Percentiles rank a stretch among this genome's conserved stretches.
Evolutionary conservation across 2,113 vertebrate genomes (phyloP).

Genomic region (Eubucco bourcierii): DNA sequence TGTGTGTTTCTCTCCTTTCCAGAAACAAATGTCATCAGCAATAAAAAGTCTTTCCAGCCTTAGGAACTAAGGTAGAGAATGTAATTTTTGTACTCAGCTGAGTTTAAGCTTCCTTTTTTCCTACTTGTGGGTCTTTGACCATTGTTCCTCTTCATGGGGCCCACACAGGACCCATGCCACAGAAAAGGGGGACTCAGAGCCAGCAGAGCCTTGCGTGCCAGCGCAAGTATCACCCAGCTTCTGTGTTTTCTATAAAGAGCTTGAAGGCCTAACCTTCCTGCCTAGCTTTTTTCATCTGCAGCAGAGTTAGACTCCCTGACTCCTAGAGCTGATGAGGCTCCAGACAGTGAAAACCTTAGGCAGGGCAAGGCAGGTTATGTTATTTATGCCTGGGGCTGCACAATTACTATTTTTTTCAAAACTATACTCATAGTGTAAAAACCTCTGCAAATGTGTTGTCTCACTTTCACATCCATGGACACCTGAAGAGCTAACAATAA

Average conservation of each 20-base stretch:
- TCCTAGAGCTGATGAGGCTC: background rate
- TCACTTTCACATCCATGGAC: background rate
- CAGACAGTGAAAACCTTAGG: background rate
- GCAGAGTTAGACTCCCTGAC: background rate
- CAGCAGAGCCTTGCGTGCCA: background rate
- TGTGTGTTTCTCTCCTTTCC: background rate
- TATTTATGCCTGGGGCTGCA: background rate
- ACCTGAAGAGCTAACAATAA: background rate
- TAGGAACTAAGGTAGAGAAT: background rate
- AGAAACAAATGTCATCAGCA: background rate
- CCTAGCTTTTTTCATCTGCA: background rate
- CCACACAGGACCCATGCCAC: background rate
- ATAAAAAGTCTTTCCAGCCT: background rate
- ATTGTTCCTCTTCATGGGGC: background rate
- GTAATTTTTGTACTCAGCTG: background rate
- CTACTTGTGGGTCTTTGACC: background rate
- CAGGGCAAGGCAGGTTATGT: background rate
- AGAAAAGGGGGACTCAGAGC: background rate
- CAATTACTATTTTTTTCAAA: background rate
- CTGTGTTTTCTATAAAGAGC: background rate
- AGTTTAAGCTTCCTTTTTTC: background rate
- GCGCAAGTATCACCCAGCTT: background rate
- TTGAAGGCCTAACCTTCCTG: background rate
- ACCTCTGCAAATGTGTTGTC: rapidly evolving
- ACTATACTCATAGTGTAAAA: background rate